Conservation (phyloP, 2,797 vertebrate genomes). For the Heteromormyrus szaboi region DNA sequence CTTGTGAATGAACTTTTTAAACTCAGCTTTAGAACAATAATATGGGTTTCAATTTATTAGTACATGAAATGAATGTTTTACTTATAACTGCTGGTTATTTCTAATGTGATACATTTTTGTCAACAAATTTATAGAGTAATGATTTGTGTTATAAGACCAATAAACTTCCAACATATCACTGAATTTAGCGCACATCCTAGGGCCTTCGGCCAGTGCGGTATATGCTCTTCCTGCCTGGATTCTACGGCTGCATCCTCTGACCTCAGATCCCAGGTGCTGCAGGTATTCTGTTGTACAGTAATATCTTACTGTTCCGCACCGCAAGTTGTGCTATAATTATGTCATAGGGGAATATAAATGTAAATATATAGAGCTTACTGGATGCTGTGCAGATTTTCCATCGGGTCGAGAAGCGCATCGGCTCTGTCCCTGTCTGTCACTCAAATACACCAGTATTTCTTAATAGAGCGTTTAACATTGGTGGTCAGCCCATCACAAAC, state of each 20-base stretch:
- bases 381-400: neutral
- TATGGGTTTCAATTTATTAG: neutral
- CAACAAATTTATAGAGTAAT: neutral
- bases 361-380: neutral
- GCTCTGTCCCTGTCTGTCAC: too few species aligned
- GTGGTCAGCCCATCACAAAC: too few species aligned
- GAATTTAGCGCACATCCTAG: neutral
- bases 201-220: neutral
- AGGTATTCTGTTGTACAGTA: neutral
- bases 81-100: neutral
- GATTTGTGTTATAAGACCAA: neutral
- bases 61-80: neutral
- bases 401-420: too few species aligned
- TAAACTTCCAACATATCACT: neutral
- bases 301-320: neutral
- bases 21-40: neutral
- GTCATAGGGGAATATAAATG: neutral
- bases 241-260: neutral
- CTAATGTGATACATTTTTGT: neutral
- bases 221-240: neutral
- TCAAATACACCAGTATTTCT: too few species aligned
- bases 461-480: too few species aligned
- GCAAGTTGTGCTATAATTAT: neutral
- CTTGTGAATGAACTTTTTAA: neutral
- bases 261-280: neutral